These are phyloP conservation scores for Melanostoma mellinum DNA, from an alignment of 2,888 invertebrate species.

Conservation along the genomic window DNA sequence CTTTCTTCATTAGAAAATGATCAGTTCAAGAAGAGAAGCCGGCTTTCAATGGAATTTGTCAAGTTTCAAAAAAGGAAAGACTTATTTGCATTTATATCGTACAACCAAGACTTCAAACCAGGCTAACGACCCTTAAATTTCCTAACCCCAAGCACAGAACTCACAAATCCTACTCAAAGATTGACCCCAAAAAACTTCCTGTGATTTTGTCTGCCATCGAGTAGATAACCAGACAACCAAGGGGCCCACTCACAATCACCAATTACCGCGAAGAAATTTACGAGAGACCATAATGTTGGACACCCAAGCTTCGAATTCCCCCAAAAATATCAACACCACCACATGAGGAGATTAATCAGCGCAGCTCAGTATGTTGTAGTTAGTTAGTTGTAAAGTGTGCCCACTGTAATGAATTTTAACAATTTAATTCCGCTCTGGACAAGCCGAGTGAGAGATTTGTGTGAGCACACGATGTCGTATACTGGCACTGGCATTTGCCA, in stretches of 20 bases:
- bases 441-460: slow-evolving; percentile 1
- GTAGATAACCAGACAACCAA: slow-evolving; percentile 56
- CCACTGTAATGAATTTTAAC: slow-evolving; percentile 54
- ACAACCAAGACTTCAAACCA: too few species aligned
- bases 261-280: slow-evolving; percentile 60
- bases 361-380: slow-evolving; percentile 14
- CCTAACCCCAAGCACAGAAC: slow-evolving; percentile 9
- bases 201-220: slow-evolving; percentile 25
- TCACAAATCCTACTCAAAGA: slow-evolving; percentile 30
- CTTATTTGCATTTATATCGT: too few species aligned
- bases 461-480: background rate
- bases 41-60: too few species aligned
- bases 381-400: slow-evolving; percentile 29
- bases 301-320: slow-evolving; percentile 10
- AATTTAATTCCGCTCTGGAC: slow-evolving; percentile 60
- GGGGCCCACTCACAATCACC: slow-evolving; percentile 60
- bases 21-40: too few species aligned
- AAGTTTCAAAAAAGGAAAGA: too few species aligned
- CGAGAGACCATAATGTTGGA: slow-evolving; percentile 14
- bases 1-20: too few species aligned
- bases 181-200: slow-evolving; percentile 15
- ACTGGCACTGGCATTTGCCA: background rate
- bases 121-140: background rate
- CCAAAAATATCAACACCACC: slow-evolving; percentile 55
- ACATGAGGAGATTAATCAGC: slow-evolving; percentile 52